Base-by-base conservation (phyloP, 2,888 invertebrate genomes). In the Rotaria macrura region DNA sequence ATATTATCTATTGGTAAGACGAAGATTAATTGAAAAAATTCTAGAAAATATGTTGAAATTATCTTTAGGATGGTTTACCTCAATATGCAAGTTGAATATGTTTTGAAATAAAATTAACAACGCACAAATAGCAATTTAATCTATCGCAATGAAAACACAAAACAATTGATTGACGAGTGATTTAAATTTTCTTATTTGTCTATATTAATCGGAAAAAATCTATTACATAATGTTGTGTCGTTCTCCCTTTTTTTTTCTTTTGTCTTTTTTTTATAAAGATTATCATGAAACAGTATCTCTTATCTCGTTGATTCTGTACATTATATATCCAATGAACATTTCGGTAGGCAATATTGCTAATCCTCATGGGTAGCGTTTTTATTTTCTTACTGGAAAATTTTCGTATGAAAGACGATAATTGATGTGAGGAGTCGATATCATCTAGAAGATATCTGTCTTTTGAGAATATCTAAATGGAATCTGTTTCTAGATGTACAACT, bases 1-100 rank as follows among this genome's bases (percentile, higher is more conserved):
- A 86, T 54, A 86, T 86, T 55, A 83, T 86, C 47, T 86, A 86
- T 40, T 86, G 86, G 79, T 79, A 79, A 79, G 65, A 65, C n/a
- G n/a, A n/a, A n/a, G n/a, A n/a, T n/a, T n/a, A n/a, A n/a, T 65
- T 2, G 23, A 14, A 20, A 6, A 0, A 12, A 23, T 23, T 1
- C 25, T 10, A 0, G n/a, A 40, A 20, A 23, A 23, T 9, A 40
- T 25, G 2, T 29, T 1, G 29, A 54, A 25, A 54, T 25, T 9
- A 54, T 7, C 25, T 65, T 43, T 40, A 79, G 79, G 86, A 86
- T 86, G 86, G 85, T 86, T 25, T 85, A 85, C 79, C 84, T 85
- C 40, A 85, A 85, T 55, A 85, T 85, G 85, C 84, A 85, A 29
- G 85, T 85, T 84, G 84, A 85, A 84, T 84, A 84, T 40, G 14